These are phyloP conservation scores for Ambastaia sidthimunki DNA, from an alignment of 2,797 vertebrate genomes.

Conservation along the genomic window DNA sequence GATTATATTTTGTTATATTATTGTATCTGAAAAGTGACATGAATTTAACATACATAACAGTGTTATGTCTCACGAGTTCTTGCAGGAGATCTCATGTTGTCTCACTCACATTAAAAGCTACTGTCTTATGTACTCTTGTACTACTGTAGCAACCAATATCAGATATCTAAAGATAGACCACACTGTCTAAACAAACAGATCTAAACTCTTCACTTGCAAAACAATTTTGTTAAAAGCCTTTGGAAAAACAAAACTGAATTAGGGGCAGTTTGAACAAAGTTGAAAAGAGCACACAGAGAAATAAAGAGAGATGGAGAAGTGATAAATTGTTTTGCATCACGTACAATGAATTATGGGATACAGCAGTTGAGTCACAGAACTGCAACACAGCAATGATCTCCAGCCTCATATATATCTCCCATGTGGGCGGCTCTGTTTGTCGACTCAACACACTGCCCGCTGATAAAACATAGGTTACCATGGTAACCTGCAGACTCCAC, in stretches of 20 bases:
- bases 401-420: conserved; percentile 22
- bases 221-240: background rate
- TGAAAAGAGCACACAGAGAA: background rate
- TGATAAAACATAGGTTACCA: conserved; percentile 56
- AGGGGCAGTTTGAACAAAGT: background rate
- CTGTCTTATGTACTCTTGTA: background rate
- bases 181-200: background rate
- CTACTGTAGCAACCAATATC: background rate
- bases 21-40: background rate
- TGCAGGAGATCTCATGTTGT: background rate
- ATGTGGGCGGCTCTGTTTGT: conserved; percentile 59
- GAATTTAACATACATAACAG: background rate
- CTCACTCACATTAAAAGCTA: background rate
- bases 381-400: conserved; percentile 43
- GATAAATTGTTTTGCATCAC: conserved; percentile 7
- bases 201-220: background rate
- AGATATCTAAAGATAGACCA: background rate
- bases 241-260: background rate
- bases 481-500: conserved; percentile 54
- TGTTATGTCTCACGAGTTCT: background rate
- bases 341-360: conserved; percentile 18
- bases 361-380: no score
- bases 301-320: background rate
- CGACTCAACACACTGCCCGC: conserved; percentile 50
- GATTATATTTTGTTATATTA: no score